phyloP scores from a whole-genome alignment of 2,797 vertebrate genomes.

The Characodon lateralis region DNA sequence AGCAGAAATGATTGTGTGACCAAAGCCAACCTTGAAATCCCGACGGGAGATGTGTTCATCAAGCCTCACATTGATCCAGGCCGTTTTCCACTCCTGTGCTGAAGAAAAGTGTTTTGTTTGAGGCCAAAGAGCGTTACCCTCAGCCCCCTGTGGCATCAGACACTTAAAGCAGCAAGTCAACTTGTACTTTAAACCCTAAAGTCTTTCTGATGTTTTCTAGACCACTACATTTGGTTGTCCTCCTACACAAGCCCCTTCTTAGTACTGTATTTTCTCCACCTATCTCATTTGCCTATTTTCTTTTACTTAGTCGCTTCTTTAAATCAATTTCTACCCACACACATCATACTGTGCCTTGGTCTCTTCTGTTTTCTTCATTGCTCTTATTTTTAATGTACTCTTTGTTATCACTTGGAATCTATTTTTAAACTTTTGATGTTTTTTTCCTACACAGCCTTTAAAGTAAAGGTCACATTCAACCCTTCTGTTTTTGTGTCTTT shows the following conservation, averaged over 20 bases:
- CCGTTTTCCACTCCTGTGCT: constrained; percentile 39
- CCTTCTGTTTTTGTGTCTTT: constrained; percentile 18
- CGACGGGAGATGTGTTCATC: constrained; percentile 70
- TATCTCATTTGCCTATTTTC: constrained; percentile 31
- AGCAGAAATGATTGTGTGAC: constrained; percentile 55
- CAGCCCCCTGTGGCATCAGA: constrained; percentile 49
- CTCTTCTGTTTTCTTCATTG: constrained; percentile 18
- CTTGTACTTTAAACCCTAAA: constrained; percentile 47
- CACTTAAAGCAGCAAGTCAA: constrained; percentile 51
- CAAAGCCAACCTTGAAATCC: constrained; percentile 46
- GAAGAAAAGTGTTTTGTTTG: constrained; percentile 59
- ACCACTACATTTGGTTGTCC: constrained; percentile 34
- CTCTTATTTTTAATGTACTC: constrained; percentile 14
- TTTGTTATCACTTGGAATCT: constrained; percentile 27
- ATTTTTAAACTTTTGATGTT: constrained; percentile 25
- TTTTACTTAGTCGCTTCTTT: constrained; percentile 50
- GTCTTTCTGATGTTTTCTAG: constrained; percentile 44
- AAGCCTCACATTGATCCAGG: constrained; percentile 64
- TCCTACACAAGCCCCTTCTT: constrained; percentile 76
- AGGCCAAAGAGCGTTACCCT: constrained; percentile 42
- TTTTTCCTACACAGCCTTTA: constrained; percentile 19
- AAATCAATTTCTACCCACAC: constrained; percentile 47
- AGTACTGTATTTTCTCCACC: constrained; percentile 55
- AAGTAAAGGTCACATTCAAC: constrained; percentile 33
- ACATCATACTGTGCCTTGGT: constrained; percentile 40